Evolutionary conservation across 2,113 vertebrate genomes (phyloP).

Genomic region (Limanda limanda): DNA sequence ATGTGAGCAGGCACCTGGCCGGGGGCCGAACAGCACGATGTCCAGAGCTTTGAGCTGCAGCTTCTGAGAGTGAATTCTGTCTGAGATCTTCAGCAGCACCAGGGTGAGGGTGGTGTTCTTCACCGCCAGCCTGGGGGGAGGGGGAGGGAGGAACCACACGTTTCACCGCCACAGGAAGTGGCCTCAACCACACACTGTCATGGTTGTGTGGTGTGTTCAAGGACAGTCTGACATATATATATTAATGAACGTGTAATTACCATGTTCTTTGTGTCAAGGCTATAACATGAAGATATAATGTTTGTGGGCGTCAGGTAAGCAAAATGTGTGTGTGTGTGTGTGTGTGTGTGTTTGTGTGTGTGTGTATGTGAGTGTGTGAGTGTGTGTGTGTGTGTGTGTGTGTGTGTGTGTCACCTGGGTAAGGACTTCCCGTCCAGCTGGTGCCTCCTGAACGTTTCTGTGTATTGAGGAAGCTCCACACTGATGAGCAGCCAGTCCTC

Average conservation of each 20-base stretch:
- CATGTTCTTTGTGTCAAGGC: too few species aligned
- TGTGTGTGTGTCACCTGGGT: constrained; percentile 85
- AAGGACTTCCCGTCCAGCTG: constrained; percentile 90
- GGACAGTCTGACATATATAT: too few species aligned
- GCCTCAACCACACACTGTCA: background rate
- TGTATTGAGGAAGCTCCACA: constrained; percentile 93
- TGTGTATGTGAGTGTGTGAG: background rate
- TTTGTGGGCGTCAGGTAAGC: too few species aligned
- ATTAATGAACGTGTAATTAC: too few species aligned
- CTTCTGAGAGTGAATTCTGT: constrained; percentile 93
- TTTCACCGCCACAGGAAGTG: background rate
- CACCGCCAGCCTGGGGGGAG: constrained; percentile 86
- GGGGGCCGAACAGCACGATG: constrained; percentile 92
- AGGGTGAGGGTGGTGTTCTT: constrained; percentile 90
- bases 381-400: background rate
- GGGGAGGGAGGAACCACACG: background rate
- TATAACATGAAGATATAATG: too few species aligned
- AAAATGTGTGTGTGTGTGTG: too few species aligned
- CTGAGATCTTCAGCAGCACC: constrained; percentile 88
- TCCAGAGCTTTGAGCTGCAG: constrained; percentile 95
- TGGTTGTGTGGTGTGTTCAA: too few species aligned
- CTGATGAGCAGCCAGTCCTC: constrained; percentile 89
- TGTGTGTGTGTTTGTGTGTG: too few species aligned
- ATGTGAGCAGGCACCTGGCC: constrained; percentile 79
- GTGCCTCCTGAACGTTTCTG: constrained; percentile 87